Conservation (phyloP, 2,113 vertebrate genomes). For the Perccottus glenii region DNA sequence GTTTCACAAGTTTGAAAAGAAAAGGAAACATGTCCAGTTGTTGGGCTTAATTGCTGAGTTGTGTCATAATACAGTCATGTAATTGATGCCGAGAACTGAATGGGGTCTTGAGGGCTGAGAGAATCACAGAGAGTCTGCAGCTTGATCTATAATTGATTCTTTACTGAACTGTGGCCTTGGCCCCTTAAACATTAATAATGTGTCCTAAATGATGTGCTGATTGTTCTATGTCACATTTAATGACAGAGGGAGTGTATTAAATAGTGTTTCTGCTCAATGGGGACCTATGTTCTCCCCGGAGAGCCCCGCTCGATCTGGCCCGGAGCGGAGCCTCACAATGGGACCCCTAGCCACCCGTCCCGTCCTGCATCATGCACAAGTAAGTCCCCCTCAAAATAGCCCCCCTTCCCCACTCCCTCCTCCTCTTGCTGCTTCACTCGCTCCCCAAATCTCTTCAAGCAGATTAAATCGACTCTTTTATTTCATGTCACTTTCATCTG, state of each 20-base stretch:
- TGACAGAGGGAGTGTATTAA: constrained; percentile 76
- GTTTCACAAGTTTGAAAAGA: constrained; percentile 5
- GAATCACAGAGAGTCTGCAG: not conserved
- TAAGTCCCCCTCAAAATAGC: constrained; percentile 72
- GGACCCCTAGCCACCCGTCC: constrained; percentile 69
- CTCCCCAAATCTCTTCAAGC: constrained; percentile 88
- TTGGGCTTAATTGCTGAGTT: constrained; percentile 18
- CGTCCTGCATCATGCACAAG: constrained; percentile 82
- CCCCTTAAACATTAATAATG: constrained; percentile 76
- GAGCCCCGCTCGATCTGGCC: constrained; percentile 85
- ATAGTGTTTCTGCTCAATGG: constrained; percentile 84
- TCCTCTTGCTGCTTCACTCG: constrained; percentile 73
- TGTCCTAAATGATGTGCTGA: constrained; percentile 79
- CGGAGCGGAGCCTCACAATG: constrained; percentile 86
- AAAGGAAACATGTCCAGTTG: constrained; percentile 3
- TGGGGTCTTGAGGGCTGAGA: not conserved
- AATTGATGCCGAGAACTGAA: constrained; percentile 14
- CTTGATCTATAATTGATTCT: constrained; percentile 39
- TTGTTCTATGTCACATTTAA: constrained; percentile 81
- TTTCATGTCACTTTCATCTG: constrained; percentile 96
- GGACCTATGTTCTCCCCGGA: constrained; percentile 87
- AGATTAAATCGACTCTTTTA: constrained; percentile 97
- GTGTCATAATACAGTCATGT: constrained; percentile 38
- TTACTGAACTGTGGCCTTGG: constrained; percentile 54
- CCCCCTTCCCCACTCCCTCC: constrained; percentile 65